These are phyloP conservation scores for Coregonus suidteri DNA, from an alignment of 2,797 vertebrate genomes.

Conservation along the genomic window DNA sequence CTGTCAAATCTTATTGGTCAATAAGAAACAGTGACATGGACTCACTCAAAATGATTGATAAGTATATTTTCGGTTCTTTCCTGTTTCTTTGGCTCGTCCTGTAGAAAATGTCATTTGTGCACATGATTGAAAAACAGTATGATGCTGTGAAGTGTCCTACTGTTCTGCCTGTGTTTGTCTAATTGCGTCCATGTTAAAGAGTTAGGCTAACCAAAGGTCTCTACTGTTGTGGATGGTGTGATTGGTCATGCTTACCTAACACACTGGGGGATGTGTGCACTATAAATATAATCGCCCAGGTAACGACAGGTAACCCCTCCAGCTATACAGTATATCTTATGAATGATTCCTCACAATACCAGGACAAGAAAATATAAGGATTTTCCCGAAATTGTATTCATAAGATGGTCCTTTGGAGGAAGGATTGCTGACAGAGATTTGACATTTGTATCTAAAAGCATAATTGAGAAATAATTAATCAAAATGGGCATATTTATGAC, in stretches of 20 bases:
- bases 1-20: background rate
- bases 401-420: no score
- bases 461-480: no score
- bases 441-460: no score
- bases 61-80: background rate
- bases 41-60: background rate
- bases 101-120: background rate
- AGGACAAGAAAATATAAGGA: no score
- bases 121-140: background rate
- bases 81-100: background rate
- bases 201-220: background rate
- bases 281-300: conserved; percentile 59
- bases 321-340: background rate
- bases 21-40: background rate
- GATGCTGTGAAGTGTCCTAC: background rate
- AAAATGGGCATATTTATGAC: no score
- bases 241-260: conserved; percentile 51
- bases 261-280: conserved; percentile 60
- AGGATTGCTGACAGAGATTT: no score
- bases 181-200: background rate
- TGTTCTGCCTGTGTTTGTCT: background rate
- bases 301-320: conserved; percentile 37
- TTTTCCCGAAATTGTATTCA: no score
- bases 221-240: background rate
- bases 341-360: conserved; percentile 12